Evolutionary conservation across 1,140 invertebrate species (phyloP).

Genomic region (Sitobion miscanthi): DNA sequence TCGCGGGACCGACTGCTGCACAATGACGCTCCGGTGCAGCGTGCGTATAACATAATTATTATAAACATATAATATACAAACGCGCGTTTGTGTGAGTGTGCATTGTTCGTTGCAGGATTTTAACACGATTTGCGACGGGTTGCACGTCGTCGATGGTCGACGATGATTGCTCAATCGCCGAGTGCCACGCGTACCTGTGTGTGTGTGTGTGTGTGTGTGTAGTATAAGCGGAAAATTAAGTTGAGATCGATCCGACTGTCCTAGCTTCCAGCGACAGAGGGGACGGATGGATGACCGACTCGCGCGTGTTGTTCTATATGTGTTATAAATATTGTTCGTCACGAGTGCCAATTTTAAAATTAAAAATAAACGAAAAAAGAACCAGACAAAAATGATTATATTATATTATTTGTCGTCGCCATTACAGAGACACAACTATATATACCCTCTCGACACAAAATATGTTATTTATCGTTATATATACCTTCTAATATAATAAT

Average conservation of each 20-base stretch:
- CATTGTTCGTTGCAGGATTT: slow-evolving; percentile 2
- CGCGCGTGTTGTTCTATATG: not conserved
- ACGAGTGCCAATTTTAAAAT: slow-evolving; percentile 27
- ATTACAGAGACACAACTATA: not conserved
- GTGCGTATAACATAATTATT: slow-evolving; percentile 10
- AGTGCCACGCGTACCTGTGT: not conserved
- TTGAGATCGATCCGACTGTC: not conserved
- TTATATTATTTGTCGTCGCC: not conserved
- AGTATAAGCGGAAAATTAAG: not conserved
- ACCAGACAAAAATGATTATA: not conserved
- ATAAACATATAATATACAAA: not conserved
- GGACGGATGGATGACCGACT: not conserved
- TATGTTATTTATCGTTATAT: no score
- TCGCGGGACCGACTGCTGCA: not conserved
- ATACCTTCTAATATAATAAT: not conserved
- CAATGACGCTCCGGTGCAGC: not conserved
- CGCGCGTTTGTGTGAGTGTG: not conserved
- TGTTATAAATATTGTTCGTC: slow-evolving; percentile 24
- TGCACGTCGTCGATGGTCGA: not conserved
- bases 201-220: no score
- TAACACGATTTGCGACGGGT: slow-evolving; percentile 35
- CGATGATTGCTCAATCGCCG: slow-evolving; percentile 37
- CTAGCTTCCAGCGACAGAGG: not conserved
- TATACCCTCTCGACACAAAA: no score
- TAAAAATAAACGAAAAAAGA: not conserved